Base-by-base conservation (phyloP, 2,113 vertebrate genomes). In the Danio rerio region DNA sequence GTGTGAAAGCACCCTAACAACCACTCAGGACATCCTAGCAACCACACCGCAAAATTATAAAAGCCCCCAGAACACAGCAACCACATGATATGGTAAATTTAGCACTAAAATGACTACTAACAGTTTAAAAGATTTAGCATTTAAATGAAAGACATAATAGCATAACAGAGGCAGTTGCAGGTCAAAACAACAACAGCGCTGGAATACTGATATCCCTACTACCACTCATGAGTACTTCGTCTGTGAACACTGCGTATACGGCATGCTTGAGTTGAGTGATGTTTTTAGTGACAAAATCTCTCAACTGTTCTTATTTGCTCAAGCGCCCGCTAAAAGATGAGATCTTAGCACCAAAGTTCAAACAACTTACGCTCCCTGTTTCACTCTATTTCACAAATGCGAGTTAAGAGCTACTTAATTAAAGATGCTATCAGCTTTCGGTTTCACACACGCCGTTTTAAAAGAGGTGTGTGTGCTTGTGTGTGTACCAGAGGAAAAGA, bases 331-430 rank as follows among this genome's bases (percentile, higher is more conserved):
- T 42, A 40, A 76, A 81, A 76, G 61, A 82, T 47, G 70, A 76
- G 81, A 82, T 82, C 62, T 58, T 69, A 42, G 53, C 79, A 73
- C 15, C 52, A 69, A 80, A 81, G 83, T 84, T 75, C 78, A 84
- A 80, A 81, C 71, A 76, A 71, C 53, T 84, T 81, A 6, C 53
- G 45, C 53, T 76, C 70, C 5, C 53, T 75, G 63, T 80, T 80
- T 84, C 77, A 74, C 70, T 62, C 77, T 50, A 18, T 81, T 81
- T 75, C 21, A 84, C 66, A 77, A 85, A 78, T 62, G 63, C 16
- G 9, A 85, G 80, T 78, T 71, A 85, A 79, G 80, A 82, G 80
- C 84, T 62, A 79, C 49, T 82, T 85, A 85, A 85, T 85, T 85
- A 78, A 82, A 85, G 84, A 81, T 85, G 65, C 16, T 82, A 85